Percentiles rank a stretch among this genome's conserved stretches.
phyloP scores from a whole-genome alignment of 2,113 vertebrate species.

The Tichodroma muraria region DNA sequence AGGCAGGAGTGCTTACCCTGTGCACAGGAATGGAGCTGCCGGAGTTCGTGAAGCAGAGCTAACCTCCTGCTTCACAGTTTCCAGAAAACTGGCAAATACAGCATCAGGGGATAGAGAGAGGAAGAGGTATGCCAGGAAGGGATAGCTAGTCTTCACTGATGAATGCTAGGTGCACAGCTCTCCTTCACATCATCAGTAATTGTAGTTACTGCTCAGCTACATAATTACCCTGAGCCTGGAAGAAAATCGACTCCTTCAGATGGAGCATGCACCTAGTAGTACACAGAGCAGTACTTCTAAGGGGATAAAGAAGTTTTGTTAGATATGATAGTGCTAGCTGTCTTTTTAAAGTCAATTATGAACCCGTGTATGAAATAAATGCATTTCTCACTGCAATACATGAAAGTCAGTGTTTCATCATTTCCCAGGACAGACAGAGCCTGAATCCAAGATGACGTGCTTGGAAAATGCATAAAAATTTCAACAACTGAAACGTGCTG shows the following conservation, averaged over 20 bases:
- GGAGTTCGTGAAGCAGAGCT: constrained; percentile 80
- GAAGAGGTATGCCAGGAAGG: background rate
- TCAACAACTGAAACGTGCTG: background rate
- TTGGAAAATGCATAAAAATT: background rate
- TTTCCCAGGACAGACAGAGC: background rate
- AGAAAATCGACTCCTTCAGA: background rate
- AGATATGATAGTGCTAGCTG: background rate
- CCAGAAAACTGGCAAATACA: background rate
- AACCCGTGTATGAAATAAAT: constrained; percentile 39
- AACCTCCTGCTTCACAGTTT: constrained; percentile 20
- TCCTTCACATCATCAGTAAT: background rate
- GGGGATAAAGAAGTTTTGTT: background rate
- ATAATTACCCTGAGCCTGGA: background rate
- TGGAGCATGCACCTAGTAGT: background rate
- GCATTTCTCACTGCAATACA: constrained; percentile 8
- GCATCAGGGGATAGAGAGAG: background rate
- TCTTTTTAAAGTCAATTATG: background rate
- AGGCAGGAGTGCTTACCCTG: constrained; percentile 80
- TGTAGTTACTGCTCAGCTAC: background rate
- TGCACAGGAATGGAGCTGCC: constrained; percentile 80
- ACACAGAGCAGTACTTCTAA: background rate
- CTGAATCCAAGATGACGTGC: background rate
- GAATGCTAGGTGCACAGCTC: background rate
- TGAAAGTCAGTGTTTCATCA: background rate
- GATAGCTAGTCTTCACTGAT: background rate